These are phyloP conservation scores for Lepidocyrtoides sp. DNA, from an alignment of 2,888 invertebrate genomes.

Conservation along the genomic window DNA sequence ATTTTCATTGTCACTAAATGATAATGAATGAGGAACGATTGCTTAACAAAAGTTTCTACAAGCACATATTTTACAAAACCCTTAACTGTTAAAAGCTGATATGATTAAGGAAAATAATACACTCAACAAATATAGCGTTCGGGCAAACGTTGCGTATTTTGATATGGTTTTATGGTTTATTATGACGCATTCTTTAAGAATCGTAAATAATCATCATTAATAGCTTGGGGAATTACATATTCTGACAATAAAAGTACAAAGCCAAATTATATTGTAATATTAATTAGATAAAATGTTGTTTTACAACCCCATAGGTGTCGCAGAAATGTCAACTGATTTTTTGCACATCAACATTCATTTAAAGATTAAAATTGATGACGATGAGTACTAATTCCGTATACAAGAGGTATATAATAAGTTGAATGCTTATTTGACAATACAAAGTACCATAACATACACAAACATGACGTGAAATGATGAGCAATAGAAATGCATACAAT, in stretches of 20 bases:
- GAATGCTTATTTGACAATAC: background rate
- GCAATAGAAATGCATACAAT: background rate
- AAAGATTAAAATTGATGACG: slow-evolving; percentile 6
- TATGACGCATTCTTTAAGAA: no score
- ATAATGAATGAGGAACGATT: background rate
- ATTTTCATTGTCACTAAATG: slow-evolving; percentile 22
- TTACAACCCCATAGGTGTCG: background rate
- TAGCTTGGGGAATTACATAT: background rate
- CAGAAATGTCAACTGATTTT: background rate
- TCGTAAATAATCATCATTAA: background rate
- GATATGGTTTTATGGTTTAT: no score
- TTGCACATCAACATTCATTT: slow-evolving; percentile 5
- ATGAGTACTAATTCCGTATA: background rate
- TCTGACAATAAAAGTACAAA: background rate
- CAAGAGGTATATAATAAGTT: background rate
- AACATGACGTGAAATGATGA: background rate
- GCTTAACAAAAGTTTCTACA: background rate
- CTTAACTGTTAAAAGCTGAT: background rate
- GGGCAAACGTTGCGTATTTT: no score
- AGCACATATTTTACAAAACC: background rate
- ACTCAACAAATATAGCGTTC: no score
- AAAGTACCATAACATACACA: background rate
- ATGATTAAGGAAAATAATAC: background rate
- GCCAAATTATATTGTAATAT: background rate
- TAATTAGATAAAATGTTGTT: background rate